Percentiles rank a stretch among this genome's conserved stretches.
phyloP scores from a whole-genome alignment of 2,888 invertebrate genomes.

The Scrobipalpa costella region DNA sequence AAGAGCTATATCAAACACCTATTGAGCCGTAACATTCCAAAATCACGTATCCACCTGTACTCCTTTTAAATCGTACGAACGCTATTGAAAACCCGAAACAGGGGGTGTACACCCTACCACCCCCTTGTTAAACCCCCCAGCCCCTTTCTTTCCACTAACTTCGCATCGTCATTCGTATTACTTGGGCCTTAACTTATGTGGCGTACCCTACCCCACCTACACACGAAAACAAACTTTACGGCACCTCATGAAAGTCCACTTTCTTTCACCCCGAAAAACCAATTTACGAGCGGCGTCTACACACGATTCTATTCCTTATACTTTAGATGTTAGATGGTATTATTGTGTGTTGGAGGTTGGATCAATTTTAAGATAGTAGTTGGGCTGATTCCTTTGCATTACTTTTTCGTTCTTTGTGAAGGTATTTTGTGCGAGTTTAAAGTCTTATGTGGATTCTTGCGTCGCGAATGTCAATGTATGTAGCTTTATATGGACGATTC shows the following conservation, averaged over 20 bases:
- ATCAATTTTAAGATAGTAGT: constrained; percentile 79
- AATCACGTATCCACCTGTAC: constrained; percentile 36
- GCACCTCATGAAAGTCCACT: constrained; percentile 23
- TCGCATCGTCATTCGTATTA: constrained; percentile 80
- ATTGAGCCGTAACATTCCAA: constrained; percentile 15
- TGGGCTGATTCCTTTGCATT: constrained; percentile 79
- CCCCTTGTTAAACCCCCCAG: constrained; percentile 67
- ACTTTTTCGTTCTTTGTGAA: constrained; percentile 79
- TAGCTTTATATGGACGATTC: constrained; percentile 38
- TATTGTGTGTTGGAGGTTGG: constrained; percentile 48
- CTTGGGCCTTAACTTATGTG: constrained; percentile 79
- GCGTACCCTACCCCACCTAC: constrained; percentile 47
- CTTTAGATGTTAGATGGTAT: rapidly evolving
- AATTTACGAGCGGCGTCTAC: constrained; percentile 52
- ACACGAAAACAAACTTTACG: constrained; percentile 42
- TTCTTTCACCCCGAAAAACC: constrained; percentile 50
- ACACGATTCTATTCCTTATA: constrained; percentile 48
- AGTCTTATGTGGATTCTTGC: constrained; percentile 70
- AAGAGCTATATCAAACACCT: constrained; percentile 4
- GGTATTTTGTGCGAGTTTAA: constrained; percentile 77
- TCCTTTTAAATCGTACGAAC: constrained; percentile 71
- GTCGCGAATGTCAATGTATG: constrained; percentile 39
- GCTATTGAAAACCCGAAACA: constrained; percentile 81
- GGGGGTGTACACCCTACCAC: constrained; percentile 58
- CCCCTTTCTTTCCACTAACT: constrained; percentile 80